Conservation (phyloP, 2,797 vertebrate genomes). For the Semotilus atromaculatus region DNA sequence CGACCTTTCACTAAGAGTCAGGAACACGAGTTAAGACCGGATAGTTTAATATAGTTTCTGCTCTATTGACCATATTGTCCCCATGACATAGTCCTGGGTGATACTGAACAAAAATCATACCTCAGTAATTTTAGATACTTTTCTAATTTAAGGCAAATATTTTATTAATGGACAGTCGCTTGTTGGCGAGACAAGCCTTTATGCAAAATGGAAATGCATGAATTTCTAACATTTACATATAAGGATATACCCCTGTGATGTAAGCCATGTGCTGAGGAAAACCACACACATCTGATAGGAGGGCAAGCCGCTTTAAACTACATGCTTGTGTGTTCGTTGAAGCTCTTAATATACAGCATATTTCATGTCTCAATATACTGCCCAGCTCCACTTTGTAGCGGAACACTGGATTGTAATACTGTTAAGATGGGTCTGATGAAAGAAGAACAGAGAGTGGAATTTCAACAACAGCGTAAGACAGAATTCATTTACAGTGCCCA, state of each 20-base stretch:
- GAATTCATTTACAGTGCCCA: conserved; percentile 23
- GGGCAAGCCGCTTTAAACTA: not conserved
- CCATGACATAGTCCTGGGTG: too few species aligned
- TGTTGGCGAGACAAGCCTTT: too few species aligned
- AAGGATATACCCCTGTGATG: too few species aligned
- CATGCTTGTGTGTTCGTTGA: not conserved
- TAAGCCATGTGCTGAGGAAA: too few species aligned
- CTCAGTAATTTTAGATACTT: too few species aligned
- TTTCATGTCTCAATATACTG: not conserved
- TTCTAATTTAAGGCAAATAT: too few species aligned
- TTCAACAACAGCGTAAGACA: not conserved
- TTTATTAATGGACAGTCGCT: too few species aligned
- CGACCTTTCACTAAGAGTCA: not conserved
- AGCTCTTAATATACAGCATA: not conserved
- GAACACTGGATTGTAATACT: not conserved
- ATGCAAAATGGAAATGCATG: too few species aligned
- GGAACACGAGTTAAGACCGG: too few species aligned
- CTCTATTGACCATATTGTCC: not conserved
- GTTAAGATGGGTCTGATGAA: conserved; percentile 25
- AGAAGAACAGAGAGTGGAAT: conserved; percentile 13
- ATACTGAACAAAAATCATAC: too few species aligned
- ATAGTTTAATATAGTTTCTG: not conserved
- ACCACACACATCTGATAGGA: not conserved
- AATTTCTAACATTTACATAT: too few species aligned
- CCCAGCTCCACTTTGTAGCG: not conserved